Evolutionary conservation across 2,113 vertebrate genomes (phyloP), one percentile per base, ranked within the genome.

Genomic region (Nerophis ophidion): DNA sequence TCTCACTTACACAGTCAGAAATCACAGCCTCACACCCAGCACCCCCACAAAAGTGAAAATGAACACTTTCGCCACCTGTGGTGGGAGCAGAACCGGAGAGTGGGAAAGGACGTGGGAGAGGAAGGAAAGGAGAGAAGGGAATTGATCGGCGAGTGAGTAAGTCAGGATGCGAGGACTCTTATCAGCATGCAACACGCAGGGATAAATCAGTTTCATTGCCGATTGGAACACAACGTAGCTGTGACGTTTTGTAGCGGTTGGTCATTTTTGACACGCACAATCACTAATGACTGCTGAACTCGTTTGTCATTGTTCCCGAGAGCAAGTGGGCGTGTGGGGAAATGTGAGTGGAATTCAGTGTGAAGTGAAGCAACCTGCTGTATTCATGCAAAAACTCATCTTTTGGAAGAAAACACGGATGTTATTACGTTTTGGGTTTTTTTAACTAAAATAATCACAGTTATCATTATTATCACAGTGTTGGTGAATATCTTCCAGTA

Each of bases 31-130:
- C 65, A 52, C 74, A 80, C 79, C 76, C 73, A 76, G 81, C 71
- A 72, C 85, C 79, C 85, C 80, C 70, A 83, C 81, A 70, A 52
- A 81, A 72, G 86, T 87, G 85, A 80, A 89, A 89, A 85, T 87
- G 76, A 87, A 82, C 74, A 71, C 76, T 71, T 68, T 68, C 71
- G 44, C 72, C 80, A 72, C 83, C 81, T 79, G 75, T 73, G 75
- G 81, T 75, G 79, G 60, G 65, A 80, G 71, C 71, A 72, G 76
- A 77, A 53, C 61, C 59, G 65, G 74, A 57, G 64, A 77, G 74
- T 78, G 60, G 64, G 68, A 71, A 60, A 62, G 65, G 57, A 67
- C 35, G 60, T 62, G 61, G 61, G 71, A 59, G 63, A 65, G 65
- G 76, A 77, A 60, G 33, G 19, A 58, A 55, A 55, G 12, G 17